phyloP scores from a whole-genome alignment of 37 sponge, comb jelly and placozoan genomes.

The Dysidea cf. avara region DNA sequence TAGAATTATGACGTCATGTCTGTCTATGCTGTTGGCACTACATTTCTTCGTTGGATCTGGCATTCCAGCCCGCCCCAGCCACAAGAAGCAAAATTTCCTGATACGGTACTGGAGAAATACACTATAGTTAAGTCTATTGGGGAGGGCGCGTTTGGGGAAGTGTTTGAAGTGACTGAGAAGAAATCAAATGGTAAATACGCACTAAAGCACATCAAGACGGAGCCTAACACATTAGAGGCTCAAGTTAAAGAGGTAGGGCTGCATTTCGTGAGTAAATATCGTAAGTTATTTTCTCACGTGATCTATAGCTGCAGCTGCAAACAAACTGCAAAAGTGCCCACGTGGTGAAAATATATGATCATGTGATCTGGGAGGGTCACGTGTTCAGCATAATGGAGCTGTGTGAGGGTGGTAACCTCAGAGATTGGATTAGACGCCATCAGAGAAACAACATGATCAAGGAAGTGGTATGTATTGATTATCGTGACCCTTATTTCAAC shows the following conservation, averaged over 20 bases:
- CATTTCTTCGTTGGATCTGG: too few species aligned
- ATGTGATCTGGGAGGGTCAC: conserved; percentile 4
- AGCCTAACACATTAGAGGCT: not conserved
- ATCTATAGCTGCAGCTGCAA: conserved; percentile 48
- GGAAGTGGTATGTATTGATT: conserved; percentile 39
- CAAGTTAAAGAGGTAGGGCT: conserved; percentile 51
- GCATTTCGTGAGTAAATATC: conserved; percentile 6
- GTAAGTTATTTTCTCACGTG: not conserved
- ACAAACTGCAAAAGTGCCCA: conserved; percentile 59
- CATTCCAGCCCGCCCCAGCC: too few species aligned
- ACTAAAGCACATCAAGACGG: conserved; percentile 38
- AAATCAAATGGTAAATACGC: conserved; percentile 65
- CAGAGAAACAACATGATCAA: conserved; percentile 65
- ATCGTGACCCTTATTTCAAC: not conserved
- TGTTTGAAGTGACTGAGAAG: conserved; percentile 71
- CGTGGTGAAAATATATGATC: conserved; percentile 76
- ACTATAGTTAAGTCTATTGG: conserved; percentile 50
- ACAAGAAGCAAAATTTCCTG: too few species aligned
- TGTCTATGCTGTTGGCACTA: too few species aligned
- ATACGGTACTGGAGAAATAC: conserved; percentile 24
- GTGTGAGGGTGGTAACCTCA: conserved; percentile 88
- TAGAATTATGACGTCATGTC: too few species aligned
- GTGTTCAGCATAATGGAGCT: conserved; percentile 84
- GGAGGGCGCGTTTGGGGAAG: conserved; percentile 73
- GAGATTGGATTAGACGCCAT: conserved; percentile 80